phyloP scores from a whole-genome alignment of 2,797 vertebrate genomes.

The Aythya fuligula region DNA sequence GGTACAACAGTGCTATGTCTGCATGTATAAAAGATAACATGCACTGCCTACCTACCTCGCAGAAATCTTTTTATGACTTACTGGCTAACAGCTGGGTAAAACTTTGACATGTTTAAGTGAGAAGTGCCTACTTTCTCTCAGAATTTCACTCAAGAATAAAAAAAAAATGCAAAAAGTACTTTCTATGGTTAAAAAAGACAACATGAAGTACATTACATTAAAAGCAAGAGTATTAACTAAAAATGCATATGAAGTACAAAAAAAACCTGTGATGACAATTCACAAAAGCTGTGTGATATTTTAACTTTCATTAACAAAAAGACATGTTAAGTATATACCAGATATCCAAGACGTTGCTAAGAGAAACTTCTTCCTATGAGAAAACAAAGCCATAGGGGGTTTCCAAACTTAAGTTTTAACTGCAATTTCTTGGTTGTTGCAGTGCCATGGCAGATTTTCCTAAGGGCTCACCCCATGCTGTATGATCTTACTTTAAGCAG shows the following conservation, averaged over 20 bases:
- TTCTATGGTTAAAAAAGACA: neutral
- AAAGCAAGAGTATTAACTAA: neutral
- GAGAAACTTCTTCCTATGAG: neutral
- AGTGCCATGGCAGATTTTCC: neutral
- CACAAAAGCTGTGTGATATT: neutral
- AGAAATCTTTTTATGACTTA: constrained; percentile 25
- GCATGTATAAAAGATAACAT: constrained; percentile 66
- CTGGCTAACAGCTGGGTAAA: constrained; percentile 15
- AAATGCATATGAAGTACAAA: neutral
- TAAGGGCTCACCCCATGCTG: neutral
- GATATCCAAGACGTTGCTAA: neutral
- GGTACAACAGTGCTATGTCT: constrained; percentile 32
- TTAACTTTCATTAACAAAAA: neutral
- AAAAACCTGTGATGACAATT: neutral
- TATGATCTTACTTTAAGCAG: neutral
- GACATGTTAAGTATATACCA: neutral
- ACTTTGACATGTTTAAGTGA: constrained; percentile 17
- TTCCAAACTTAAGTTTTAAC: neutral
- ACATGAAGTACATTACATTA: neutral
- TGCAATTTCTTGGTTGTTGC: neutral
- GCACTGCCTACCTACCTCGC: constrained; percentile 9
- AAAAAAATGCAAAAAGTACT: neutral
- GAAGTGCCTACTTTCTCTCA: neutral
- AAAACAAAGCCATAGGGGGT: fast-evolving
- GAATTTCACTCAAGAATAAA: neutral